Evolutionary conservation across 2,113 vertebrate species (phyloP).

Genomic region (Drymodes brunneopygia): DNA sequence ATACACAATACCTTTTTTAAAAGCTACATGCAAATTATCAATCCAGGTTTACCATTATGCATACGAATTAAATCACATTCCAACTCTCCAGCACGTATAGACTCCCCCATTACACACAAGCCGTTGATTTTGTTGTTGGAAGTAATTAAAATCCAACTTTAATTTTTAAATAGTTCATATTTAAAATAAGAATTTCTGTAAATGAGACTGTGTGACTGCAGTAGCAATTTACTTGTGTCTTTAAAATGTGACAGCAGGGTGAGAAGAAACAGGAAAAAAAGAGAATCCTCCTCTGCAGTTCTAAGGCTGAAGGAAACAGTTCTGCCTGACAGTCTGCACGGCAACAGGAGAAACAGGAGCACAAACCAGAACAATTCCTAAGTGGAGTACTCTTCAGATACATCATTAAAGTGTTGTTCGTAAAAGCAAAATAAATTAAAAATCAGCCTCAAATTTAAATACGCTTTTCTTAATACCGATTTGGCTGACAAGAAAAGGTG

Average conservation of each 20-base stretch:
- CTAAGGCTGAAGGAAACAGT: background rate
- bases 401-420: background rate
- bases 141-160: background rate
- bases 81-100: background rate
- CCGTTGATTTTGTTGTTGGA: background rate
- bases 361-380: background rate
- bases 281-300: background rate
- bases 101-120: background rate
- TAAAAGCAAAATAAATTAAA: background rate
- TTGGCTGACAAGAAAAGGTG: background rate
- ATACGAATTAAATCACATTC: background rate
- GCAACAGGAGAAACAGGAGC: background rate
- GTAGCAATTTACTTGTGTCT: background rate
- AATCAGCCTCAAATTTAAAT: background rate
- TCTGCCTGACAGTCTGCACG: background rate
- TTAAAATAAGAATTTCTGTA: background rate
- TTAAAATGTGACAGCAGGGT: background rate
- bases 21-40: background rate
- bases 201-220: background rate
- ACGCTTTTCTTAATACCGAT: background rate
- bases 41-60: background rate
- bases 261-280: background rate
- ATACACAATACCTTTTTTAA: background rate
- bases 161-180: background rate
- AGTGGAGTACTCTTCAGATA: background rate